Evolutionary conservation across 2,797 vertebrate genomes (phyloP).

Genomic region (Podargus strigoides): DNA sequence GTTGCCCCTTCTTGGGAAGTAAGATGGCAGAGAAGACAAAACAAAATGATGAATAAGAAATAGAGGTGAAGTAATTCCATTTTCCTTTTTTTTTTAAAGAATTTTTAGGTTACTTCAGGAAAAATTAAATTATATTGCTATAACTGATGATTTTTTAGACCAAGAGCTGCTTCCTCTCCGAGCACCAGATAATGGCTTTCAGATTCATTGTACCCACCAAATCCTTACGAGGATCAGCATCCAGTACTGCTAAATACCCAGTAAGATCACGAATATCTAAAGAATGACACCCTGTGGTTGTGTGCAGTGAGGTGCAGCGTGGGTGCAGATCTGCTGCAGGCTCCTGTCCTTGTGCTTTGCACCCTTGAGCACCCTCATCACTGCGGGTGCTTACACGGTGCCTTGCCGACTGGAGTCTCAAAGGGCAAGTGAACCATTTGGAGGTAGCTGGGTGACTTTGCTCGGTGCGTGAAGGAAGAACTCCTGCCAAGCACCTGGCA

Average conservation of each 20-base stretch:
- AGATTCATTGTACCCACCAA: background rate
- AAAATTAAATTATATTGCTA: background rate
- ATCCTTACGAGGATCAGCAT: background rate
- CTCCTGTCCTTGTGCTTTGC: background rate
- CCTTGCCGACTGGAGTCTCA: background rate
- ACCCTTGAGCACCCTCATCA: background rate
- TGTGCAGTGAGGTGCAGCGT: background rate
- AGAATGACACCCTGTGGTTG: background rate
- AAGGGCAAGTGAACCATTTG: background rate
- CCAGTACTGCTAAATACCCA: background rate
- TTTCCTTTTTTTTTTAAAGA: background rate
- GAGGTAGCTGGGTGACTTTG: background rate
- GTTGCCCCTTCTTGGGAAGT: background rate
- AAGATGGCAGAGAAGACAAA: background rate
- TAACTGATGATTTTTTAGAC: background rate
- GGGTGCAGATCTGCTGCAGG: background rate
- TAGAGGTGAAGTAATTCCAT: background rate
- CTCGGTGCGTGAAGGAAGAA: background rate
- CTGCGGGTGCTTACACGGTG: background rate
- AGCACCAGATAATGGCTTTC: background rate
- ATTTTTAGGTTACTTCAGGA: background rate
- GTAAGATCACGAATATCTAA: background rate
- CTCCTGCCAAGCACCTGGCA: background rate
- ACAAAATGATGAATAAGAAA: background rate
- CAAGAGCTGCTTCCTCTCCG: background rate